phyloP scores from a whole-genome alignment of 2,888 invertebrate species.

The Ophraella communa region DNA sequence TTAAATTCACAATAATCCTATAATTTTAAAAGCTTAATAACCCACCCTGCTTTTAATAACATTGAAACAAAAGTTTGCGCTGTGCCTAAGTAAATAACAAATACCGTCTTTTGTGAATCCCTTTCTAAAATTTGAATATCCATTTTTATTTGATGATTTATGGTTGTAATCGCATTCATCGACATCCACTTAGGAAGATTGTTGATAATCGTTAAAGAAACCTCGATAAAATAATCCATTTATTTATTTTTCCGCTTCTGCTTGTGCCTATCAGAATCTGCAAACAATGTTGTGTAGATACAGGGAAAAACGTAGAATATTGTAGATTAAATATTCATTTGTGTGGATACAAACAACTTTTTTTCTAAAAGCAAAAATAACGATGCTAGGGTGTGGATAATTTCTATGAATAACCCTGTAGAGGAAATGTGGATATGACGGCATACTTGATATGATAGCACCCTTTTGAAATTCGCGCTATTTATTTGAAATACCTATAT shows the following conservation, averaged over 20 bases:
- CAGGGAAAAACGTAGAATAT: neutral
- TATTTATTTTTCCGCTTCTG: neutral
- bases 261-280: neutral
- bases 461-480: too few relatives aligned
- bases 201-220: neutral
- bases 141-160: neutral
- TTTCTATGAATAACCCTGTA: too few relatives aligned
- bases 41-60: neutral
- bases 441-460: too few relatives aligned
- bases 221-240: constrained; percentile 4
- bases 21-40: neutral
- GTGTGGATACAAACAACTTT: too few relatives aligned
- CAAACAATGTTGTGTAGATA: neutral
- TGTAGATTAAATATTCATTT: neutral
- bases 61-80: neutral
- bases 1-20: neutral
- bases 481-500: too few relatives aligned
- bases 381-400: too few relatives aligned
- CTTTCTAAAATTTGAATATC: neutral
- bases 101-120: neutral
- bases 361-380: too few relatives aligned
- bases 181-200: neutral
- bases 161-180: neutral
- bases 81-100: neutral
- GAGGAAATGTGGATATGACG: too few relatives aligned